Conservation (phyloP, 2,888 invertebrate species). For the Halictus quadricinctus region DNA sequence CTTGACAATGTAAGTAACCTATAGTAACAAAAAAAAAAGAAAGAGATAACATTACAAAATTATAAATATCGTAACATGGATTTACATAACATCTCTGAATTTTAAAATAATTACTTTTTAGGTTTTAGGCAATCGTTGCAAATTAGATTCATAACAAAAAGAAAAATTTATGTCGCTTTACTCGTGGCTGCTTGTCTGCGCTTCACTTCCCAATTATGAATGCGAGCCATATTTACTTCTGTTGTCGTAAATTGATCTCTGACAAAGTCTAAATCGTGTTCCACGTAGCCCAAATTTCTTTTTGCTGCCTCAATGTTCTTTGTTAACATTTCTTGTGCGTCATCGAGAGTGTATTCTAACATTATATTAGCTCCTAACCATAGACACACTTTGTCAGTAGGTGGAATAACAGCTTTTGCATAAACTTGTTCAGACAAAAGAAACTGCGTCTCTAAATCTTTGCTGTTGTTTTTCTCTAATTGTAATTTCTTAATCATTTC, state of each 20-base stretch:
- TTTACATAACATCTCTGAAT: neutral
- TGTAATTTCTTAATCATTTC: conserved; percentile 96
- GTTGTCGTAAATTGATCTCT: conserved; percentile 99
- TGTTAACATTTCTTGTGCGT: conserved; percentile 92
- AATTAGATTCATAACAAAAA: conserved; percentile 33
- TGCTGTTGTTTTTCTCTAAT: conserved; percentile 87
- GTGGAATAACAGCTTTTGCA: conserved; percentile 92
- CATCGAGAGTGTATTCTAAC: conserved; percentile 96
- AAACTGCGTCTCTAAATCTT: conserved; percentile 93
- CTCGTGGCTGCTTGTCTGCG: conserved; percentile 88
- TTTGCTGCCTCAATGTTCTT: conserved; percentile 93
- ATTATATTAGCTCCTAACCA: conserved; percentile 97
- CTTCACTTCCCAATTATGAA: conserved; percentile 99
- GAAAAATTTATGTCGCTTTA: conserved; percentile 79
- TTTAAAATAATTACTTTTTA: conserved; percentile 37
- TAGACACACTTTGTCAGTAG: conserved; percentile 93
- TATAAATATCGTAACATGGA: neutral
- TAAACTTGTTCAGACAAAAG: conserved; percentile 95
- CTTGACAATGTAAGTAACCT: conserved; percentile 48
- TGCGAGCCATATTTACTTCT: conserved; percentile 99
- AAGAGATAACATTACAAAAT: neutral
- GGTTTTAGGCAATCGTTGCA: conserved; percentile 58
- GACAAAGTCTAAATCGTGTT: conserved; percentile 96
- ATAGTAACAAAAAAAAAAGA: conserved; percentile 25
- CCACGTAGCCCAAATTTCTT: conserved; percentile 92